Conservation (phyloP, 1,140 invertebrate species). For the Ectropis grisescens region DNA sequence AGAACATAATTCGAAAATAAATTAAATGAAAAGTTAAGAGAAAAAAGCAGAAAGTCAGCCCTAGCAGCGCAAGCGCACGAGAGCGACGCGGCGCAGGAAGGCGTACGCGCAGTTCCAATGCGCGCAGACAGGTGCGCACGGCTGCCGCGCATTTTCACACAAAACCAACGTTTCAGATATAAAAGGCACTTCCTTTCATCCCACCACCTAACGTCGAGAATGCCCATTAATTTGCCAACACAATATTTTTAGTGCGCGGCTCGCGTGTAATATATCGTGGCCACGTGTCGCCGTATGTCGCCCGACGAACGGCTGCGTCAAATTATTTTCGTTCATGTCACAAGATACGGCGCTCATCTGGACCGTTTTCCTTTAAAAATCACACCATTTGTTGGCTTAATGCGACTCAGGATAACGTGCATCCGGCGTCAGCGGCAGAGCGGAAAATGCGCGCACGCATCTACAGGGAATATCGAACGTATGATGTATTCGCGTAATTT, state of each 20-base stretch:
- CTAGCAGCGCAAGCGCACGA: too few species aligned
- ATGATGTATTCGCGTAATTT: too few species aligned
- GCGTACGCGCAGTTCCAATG: conserved; percentile 39
- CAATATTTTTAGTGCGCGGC: conserved; percentile 69
- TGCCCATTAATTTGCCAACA: conserved; percentile 70
- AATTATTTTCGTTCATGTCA: conserved; percentile 70
- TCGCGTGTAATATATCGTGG: conserved; percentile 68
- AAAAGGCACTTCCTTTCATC: conserved; percentile 69
- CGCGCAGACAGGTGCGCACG: conserved; percentile 58
- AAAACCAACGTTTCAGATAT: conserved; percentile 68
- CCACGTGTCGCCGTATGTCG: conserved; percentile 68
- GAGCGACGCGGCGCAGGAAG: too few species aligned
- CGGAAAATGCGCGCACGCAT: conserved; percentile 20
- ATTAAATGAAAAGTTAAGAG: too few species aligned
- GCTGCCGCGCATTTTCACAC: conserved; percentile 65
- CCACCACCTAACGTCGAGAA: conserved; percentile 63
- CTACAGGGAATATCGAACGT: too few species aligned
- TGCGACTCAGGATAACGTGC: conserved; percentile 34
- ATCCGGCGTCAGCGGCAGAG: conserved; percentile 26
- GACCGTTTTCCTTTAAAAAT: conserved; percentile 67
- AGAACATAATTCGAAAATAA: too few species aligned
- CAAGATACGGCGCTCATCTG: conserved; percentile 67
- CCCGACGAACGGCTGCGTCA: conserved; percentile 61
- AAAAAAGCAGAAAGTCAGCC: too few species aligned
- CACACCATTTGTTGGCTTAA: conserved; percentile 53